Percentiles rank a stretch among this genome's conserved stretches.
phyloP scores from a whole-genome alignment of 2,888 invertebrate species.

The Pachycephus smyrnensis region DNA sequence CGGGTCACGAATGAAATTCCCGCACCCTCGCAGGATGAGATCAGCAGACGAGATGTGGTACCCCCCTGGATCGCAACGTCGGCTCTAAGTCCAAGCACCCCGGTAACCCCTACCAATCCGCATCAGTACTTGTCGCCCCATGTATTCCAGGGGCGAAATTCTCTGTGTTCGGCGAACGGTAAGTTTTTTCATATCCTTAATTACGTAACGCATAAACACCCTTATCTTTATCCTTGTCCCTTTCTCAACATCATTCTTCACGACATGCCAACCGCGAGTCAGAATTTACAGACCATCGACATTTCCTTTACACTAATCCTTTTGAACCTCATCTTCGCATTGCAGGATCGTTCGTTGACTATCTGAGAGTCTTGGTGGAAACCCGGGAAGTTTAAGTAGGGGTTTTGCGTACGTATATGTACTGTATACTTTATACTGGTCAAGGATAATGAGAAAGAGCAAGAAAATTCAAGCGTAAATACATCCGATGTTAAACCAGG shows the following conservation, averaged over 20 bases:
- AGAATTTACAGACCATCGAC: neutral
- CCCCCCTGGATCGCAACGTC: constrained; percentile 49
- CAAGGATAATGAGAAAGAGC: no score
- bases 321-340: no score
- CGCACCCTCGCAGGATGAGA: constrained; percentile 31
- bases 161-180: constrained; percentile 68
- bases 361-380: no score
- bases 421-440: no score
- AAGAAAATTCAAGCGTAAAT: no score
- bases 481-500: no score
- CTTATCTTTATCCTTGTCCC: neutral
- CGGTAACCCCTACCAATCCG: constrained; percentile 54
- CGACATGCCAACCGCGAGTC: neutral
- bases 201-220: neutral
- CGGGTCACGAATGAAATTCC: constrained; percentile 56
- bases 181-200: constrained; percentile 31
- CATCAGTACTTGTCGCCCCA: constrained; percentile 66
- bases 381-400: no score
- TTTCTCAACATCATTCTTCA: neutral
- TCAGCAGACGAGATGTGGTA: constrained; percentile 37
- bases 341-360: no score
- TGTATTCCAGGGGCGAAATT: constrained; percentile 67
- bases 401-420: no score
- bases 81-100: constrained; percentile 48
- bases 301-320: no score